These are phyloP conservation scores for Drosophila setifemur DNA, from an alignment of 1,140 invertebrate genomes.

Conservation along the genomic window DNA sequence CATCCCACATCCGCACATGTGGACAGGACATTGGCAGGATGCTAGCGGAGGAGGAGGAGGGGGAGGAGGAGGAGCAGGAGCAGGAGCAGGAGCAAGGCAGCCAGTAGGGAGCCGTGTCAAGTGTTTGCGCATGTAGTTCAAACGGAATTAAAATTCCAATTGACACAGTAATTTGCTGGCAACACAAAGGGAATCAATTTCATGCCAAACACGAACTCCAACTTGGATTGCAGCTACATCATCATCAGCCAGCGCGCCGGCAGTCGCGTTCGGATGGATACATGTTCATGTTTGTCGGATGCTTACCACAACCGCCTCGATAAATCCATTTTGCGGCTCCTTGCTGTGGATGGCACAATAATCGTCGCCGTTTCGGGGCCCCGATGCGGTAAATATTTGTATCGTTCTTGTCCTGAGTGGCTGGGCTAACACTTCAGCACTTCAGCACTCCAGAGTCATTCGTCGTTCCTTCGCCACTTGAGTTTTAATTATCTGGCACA, in stretches of 20 bases:
- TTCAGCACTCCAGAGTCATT: slow-evolving; percentile 27
- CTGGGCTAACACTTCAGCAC: no score
- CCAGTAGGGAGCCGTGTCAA: slow-evolving; percentile 46
- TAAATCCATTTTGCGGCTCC: slow-evolving; percentile 80
- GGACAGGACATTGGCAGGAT: slow-evolving; percentile 13
- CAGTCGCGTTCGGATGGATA: slow-evolving; percentile 28
- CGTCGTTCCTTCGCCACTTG: slow-evolving; percentile 42
- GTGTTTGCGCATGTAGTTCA: slow-evolving; percentile 80
- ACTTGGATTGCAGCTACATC: slow-evolving; percentile 24
- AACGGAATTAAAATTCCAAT: slow-evolving; percentile 81
- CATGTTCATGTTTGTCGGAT: slow-evolving; percentile 76
- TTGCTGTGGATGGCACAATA: slow-evolving; percentile 42
- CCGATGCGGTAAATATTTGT: slow-evolving; percentile 31
- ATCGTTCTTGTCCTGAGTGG: slow-evolving; percentile 7
- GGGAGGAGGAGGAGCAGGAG: background rate
- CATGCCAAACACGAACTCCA: slow-evolving; percentile 39
- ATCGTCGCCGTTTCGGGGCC: slow-evolving; percentile 40
- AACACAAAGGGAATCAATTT: slow-evolving; percentile 80
- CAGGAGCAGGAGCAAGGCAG: slow-evolving; percentile 11
- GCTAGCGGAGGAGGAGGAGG: background rate
- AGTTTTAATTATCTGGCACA: slow-evolving; percentile 72
- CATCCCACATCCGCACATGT: slow-evolving; percentile 36
- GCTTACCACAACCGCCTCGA: slow-evolving; percentile 82
- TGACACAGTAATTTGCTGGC: slow-evolving; percentile 79
- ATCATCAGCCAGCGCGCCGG: no score